Evolutionary conservation across 1,140 invertebrate species (phyloP), one percentile per base, ranked within the genome.

Genomic region (Rhynchophorus ferrugineus): DNA sequence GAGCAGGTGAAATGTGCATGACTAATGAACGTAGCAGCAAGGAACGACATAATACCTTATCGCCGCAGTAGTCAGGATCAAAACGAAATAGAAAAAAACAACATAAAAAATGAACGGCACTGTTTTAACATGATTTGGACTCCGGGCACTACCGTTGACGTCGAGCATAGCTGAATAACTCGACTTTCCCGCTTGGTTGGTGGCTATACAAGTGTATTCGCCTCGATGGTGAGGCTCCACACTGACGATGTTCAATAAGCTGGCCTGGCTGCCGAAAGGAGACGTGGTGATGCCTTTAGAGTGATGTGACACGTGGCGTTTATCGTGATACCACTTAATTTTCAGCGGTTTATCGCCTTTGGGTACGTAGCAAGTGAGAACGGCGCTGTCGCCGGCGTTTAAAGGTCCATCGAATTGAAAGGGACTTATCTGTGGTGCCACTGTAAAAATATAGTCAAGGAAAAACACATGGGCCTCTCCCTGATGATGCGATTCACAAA

Each of bases 141-240:
- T n/a, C n/a, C n/a, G n/a, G n/a, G n/a, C n/a, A n/a, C 45, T 73
- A 85, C 83, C 80, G 60, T 83, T 78, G 17, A 85, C 79, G 48
- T 76, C 67, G 18, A 87, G 68, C 59, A 73, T 67, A 48, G 82
- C 78, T 3, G 77, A 73, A 60, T 78, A 81, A 60, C 77, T 78
- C 21, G 73, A 71, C 3, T 71, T 69, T 21, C 80, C 81, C 9
- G 79, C 80, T 45, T 65, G 61, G 64, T 84, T 84, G 17, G 72
- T 72, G 6, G 77, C 81, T 13, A 73, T 66, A 57, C 81, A 84
- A 29, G 79, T 78, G 56, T 82, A 84, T 58, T 79, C 76, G 7
- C 83, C 83, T 24, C 70, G 73, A 62, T 84, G 79, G 43, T 69
- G 69, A 19, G 73, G 74, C 17, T 71, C 69, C 0, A 81, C 75